These are phyloP conservation scores for Ceyx margarethae DNA, from an alignment of 2,113 vertebrate species.

Conservation along the genomic window DNA sequence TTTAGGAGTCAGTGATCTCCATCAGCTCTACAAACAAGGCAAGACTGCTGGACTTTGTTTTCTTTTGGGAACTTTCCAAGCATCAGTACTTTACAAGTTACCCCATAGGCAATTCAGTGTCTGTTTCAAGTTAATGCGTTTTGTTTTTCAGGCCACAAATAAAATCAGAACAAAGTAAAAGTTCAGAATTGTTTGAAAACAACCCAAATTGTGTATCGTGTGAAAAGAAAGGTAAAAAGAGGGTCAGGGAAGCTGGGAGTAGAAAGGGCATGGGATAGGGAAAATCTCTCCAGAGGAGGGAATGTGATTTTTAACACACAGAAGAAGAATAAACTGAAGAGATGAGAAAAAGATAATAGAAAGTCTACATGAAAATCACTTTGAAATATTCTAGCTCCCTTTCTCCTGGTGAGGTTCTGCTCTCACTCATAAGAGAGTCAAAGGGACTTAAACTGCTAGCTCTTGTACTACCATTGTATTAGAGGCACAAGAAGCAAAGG, in stretches of 20 bases:
- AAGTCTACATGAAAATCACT: neutral
- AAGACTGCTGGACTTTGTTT: slow-evolving; percentile 57
- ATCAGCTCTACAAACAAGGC: slow-evolving; percentile 59
- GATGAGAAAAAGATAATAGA: neutral
- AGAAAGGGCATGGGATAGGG: slow-evolving; percentile 50
- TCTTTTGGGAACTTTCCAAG: slow-evolving; percentile 53
- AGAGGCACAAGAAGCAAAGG: neutral
- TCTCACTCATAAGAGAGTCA: neutral
- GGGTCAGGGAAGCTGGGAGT: slow-evolving; percentile 40
- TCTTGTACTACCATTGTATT: neutral
- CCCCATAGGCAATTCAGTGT: slow-evolving; percentile 8
- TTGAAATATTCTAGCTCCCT: neutral
- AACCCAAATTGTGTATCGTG: slow-evolving; percentile 31
- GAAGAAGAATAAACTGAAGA: neutral
- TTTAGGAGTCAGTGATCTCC: slow-evolving; percentile 56
- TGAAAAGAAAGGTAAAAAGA: slow-evolving; percentile 59
- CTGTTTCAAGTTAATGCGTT: slow-evolving; percentile 63
- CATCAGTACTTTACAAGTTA: slow-evolving; percentile 27
- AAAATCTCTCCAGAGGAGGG: slow-evolving; percentile 33
- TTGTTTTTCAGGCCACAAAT: slow-evolving; percentile 65
- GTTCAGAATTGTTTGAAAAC: slow-evolving; percentile 62
- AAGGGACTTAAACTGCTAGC: neutral
- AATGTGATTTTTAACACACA: neutral
- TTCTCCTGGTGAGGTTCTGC: neutral
- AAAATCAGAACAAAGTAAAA: slow-evolving; percentile 57